Evolutionary conservation across 2,888 invertebrate species (phyloP).

Genomic region (Altica lythri): DNA sequence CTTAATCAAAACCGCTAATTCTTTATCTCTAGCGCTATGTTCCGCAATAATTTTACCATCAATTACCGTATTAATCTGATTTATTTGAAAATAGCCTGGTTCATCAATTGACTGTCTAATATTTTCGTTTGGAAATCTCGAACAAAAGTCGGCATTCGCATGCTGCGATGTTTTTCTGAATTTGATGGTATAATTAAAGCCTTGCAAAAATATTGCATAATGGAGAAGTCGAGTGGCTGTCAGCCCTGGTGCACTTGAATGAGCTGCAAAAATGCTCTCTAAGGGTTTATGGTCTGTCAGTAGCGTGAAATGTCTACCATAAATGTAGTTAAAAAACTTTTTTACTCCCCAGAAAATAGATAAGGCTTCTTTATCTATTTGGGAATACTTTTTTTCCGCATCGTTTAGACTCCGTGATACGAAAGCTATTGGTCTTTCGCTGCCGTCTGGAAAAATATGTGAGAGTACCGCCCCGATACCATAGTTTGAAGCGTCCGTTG

Average conservation of each 20-base stretch:
- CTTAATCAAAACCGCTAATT: no score
- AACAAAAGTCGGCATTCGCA: conserved; percentile 18
- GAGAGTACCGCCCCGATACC: conserved; percentile 28
- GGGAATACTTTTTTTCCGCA: conserved; percentile 24
- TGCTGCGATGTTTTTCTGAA: background rate
- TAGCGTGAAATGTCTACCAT: conserved; percentile 16
- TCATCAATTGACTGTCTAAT: no score
- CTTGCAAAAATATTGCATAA: conserved; percentile 22
- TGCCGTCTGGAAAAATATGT: conserved; percentile 26
- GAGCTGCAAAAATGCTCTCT: conserved; percentile 3
- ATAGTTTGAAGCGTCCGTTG: no score
- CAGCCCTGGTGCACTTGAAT: conserved; percentile 10
- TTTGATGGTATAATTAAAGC: conserved; percentile 4
- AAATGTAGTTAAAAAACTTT: conserved; percentile 21
- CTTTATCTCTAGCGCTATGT: no score
- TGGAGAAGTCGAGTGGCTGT: conserved; percentile 16
- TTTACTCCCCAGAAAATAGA: conserved; percentile 28
- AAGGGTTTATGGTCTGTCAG: conserved; percentile 24
- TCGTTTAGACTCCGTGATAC: conserved; percentile 23
- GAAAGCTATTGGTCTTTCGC: conserved; percentile 25
- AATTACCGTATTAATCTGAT: no score
- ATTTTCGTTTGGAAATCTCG: conserved; percentile 14
- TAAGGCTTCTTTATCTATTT: conserved; percentile 32
- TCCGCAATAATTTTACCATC: no score
- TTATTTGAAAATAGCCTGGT: no score